phyloP scores from a whole-genome alignment of 35 echinoderm and acorn worm genomes.

The Heliocidaris erythrogramma region DNA sequence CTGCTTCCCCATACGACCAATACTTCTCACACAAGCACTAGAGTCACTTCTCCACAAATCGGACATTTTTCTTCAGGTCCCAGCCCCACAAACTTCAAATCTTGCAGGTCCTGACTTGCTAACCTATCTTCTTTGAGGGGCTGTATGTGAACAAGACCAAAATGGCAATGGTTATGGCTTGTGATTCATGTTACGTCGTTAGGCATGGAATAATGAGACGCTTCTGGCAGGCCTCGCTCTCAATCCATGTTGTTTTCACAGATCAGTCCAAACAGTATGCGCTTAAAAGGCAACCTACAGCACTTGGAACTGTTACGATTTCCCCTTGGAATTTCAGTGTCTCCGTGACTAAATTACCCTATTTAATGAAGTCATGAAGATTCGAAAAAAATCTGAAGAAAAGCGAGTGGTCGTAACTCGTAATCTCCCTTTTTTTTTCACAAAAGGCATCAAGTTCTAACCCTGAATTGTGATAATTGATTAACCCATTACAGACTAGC shows the following conservation, averaged over 20 bases:
- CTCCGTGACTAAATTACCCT: too few relatives aligned
- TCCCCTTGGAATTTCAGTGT: background rate
- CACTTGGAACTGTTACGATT: background rate
- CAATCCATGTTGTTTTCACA: background rate
- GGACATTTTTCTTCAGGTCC: background rate
- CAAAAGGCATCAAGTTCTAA: too few relatives aligned
- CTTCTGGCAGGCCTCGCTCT: background rate
- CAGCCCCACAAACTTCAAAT: background rate
- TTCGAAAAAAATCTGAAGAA: too few relatives aligned
- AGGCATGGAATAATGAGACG: background rate
- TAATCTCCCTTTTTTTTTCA: too few relatives aligned
- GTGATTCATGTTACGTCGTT: constrained; percentile 3
- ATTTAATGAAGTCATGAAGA: too few relatives aligned
- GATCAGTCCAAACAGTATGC: background rate
- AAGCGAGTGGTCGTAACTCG: too few relatives aligned
- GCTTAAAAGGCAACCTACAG: background rate
- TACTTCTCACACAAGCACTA: background rate
- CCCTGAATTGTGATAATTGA: too few relatives aligned
- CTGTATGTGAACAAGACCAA: background rate
- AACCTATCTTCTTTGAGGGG: background rate
- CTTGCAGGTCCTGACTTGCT: background rate
- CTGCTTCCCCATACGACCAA: background rate
- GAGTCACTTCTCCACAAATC: background rate
- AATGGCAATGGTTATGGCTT: background rate
- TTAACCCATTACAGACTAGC: too few relatives aligned